Evolutionary conservation across 35 echinoderm and acorn worm species (phyloP).

Genomic region (Lytechinus variegatus): DNA sequence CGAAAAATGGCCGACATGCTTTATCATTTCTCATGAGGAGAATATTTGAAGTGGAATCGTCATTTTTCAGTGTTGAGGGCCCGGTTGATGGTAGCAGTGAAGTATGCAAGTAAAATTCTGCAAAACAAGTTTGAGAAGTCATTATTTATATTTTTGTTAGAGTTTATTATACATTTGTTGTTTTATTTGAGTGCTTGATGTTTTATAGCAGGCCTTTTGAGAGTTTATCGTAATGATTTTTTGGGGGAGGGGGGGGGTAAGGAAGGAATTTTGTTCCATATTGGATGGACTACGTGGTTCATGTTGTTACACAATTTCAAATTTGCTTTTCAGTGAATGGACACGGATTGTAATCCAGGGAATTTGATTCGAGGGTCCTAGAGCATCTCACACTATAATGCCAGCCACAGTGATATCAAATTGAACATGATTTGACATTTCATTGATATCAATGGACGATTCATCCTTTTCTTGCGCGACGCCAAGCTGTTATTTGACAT

Average conservation of each 20-base stretch:
- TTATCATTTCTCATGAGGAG: not conserved
- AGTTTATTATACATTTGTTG: too few relatives aligned
- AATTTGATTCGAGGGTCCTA: not conserved
- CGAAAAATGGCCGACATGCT: constrained; percentile 44
- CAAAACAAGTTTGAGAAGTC: not conserved
- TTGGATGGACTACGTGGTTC: too few relatives aligned
- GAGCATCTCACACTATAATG: not conserved
- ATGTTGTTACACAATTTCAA: too few relatives aligned
- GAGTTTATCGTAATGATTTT: too few relatives aligned
- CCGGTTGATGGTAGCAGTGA: not conserved
- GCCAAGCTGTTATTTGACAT: constrained; percentile 16
- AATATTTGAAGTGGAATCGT: constrained; percentile 41
- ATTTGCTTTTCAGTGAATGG: not conserved
- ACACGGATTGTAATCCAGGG: not conserved
- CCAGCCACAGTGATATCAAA: not conserved
- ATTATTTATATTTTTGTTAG: not conserved
- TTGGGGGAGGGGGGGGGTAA: not conserved
- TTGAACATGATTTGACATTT: not conserved
- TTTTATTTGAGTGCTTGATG: not conserved
- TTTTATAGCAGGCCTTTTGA: too few relatives aligned
- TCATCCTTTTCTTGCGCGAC: not conserved
- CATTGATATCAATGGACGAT: not conserved
- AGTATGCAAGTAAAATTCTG: not conserved
- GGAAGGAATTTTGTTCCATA: too few relatives aligned
- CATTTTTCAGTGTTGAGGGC: not conserved